These are phyloP conservation scores for Phoebastria nigripes DNA, from an alignment of 2,797 vertebrate genomes.

Conservation along the genomic window DNA sequence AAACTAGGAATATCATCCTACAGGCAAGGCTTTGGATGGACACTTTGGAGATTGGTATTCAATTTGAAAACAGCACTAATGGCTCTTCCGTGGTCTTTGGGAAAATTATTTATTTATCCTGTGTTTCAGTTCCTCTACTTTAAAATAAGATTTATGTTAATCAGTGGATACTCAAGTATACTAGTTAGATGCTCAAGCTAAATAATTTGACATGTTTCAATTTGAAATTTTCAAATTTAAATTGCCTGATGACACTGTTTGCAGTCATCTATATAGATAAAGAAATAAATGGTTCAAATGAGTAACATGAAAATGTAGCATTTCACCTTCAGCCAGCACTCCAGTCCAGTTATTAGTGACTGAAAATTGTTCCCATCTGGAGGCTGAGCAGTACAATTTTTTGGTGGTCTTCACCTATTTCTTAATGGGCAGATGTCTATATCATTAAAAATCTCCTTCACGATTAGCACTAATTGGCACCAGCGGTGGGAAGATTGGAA, in stretches of 20 bases:
- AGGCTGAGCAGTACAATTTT: not conserved
- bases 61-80: not conserved
- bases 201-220: not conserved
- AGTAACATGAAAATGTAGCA: not conserved
- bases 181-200: not conserved
- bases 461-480: not conserved
- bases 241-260: not conserved
- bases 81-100: accelerated
- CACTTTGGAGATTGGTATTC: not conserved
- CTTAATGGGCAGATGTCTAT: not conserved
- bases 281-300: not conserved
- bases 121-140: not conserved
- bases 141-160: not conserved
- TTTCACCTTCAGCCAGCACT: not conserved
- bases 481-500: not conserved
- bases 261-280: not conserved
- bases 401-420: conserved; percentile 31
- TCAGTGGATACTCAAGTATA: not conserved
- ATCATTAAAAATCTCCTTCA: not conserved
- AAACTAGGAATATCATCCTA: not conserved
- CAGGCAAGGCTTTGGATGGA: not conserved
- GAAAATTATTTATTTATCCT: not conserved
- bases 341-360: not conserved
- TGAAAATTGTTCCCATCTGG: conserved; percentile 57
- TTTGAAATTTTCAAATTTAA: not conserved